Evolutionary conservation across 35 echinoderm and acorn worm species (phyloP), one percentile per base, ranked within the genome.

Genomic region (Diadema setosum): DNA sequence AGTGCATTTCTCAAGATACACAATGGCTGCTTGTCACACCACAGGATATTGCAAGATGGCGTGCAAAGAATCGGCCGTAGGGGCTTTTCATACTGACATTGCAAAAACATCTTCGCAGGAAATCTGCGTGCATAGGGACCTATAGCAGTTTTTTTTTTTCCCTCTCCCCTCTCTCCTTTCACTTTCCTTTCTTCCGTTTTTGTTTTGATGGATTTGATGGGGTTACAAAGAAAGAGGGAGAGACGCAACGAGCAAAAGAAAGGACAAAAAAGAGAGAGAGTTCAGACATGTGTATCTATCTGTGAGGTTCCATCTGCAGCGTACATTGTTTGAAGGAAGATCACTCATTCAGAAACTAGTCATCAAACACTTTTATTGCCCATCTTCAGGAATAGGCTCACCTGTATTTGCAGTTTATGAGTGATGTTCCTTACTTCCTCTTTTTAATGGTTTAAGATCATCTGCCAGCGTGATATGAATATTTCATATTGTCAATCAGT

Each of bases 41-140:
- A 78, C 73, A 78, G 73, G 73, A 78, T 78, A 78, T 78, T 17
- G 44, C 73, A 78, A 44, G 73, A 41, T 78, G 73, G 73, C 73
- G 73, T 78, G 73, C 73, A 41, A 78, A 44, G 40, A 44, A 44
- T 11, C 33, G 15, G 73, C 73, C 73, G 73, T 78, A 42, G 73
- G 73, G 73, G 73, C 73, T 78, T 78, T 78, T 78, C 14, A 44
- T 6, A 35, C 73, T 78, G 37, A 78, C 73, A 36, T 78, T 78
- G 73, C 73, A 41, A 78, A 78, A 78, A 78, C 73, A 78, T 78
- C 73, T 78, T 78, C 73, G 16, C 73, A 78, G 73, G 73, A 78
- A 78, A 78, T 78, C 73, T 78, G 73, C 44, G 30, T 36, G 44
- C 34, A 32, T n/a, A n/a, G n/a, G n/a, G n/a, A n/a, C n/a, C n/a